Percentiles rank a stretch among this genome's conserved stretches.
Conservation (phyloP, 2,888 invertebrate genomes). For the Corbicula japonica region DNA sequence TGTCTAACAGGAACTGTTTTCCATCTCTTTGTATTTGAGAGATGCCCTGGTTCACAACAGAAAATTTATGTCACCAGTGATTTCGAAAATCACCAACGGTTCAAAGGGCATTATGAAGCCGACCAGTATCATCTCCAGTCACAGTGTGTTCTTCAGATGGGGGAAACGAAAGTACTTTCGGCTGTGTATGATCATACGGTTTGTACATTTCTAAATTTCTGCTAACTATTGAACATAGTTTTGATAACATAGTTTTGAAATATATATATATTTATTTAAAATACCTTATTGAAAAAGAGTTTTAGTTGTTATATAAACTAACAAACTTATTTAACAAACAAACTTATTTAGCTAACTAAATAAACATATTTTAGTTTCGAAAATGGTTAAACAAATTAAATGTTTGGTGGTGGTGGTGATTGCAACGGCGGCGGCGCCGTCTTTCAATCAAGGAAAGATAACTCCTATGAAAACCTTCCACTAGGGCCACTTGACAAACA, state of each 20-base stretch:
- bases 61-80: slow-evolving; percentile 35
- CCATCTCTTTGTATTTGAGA: slow-evolving; percentile 57
- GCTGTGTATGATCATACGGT: slow-evolving; percentile 38
- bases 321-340: too few relatives aligned
- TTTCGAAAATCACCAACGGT: slow-evolving; percentile 15
- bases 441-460: too few relatives aligned
- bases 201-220: too few relatives aligned
- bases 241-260: not conserved
- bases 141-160: slow-evolving; percentile 23
- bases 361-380: too few relatives aligned
- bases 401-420: too few relatives aligned
- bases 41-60: slow-evolving; percentile 7
- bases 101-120: not conserved
- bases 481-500: too few relatives aligned
- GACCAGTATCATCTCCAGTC: slow-evolving; percentile 13
- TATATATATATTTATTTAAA: not conserved
- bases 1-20: slow-evolving; percentile 5
- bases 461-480: too few relatives aligned
- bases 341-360: too few relatives aligned
- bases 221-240: too few relatives aligned
- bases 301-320: too few relatives aligned
- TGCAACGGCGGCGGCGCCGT: too few relatives aligned
- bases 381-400: too few relatives aligned
- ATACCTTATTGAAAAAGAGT: not conserved
- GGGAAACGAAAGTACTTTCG: slow-evolving; percentile 20